Evolutionary conservation across 2,888 invertebrate genomes (phyloP).

Genomic region (Thumatha senex): DNA sequence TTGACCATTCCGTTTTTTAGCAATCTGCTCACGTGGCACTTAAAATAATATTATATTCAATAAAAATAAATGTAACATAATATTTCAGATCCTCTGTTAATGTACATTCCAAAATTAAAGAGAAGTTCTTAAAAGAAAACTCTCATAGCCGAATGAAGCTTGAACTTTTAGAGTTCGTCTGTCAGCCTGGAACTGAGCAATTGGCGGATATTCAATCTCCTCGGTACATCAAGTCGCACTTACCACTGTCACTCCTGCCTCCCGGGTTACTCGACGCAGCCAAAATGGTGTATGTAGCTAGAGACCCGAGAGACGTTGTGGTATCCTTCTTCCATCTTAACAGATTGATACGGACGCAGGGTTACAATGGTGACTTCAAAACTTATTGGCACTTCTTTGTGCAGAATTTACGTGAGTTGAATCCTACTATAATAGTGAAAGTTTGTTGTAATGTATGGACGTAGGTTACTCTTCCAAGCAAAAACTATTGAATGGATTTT

Average conservation of each 20-base stretch:
- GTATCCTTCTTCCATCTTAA: conserved; percentile 93
- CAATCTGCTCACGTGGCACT: too few relatives aligned
- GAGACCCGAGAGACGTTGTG: conserved; percentile 93
- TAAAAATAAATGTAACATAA: not conserved
- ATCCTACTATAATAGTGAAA: too few relatives aligned
- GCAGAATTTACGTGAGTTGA: conserved; percentile 84
- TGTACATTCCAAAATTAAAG: conserved; percentile 86
- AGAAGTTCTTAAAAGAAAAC: conserved; percentile 85
- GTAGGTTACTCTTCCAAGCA: too few relatives aligned
- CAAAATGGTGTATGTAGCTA: conserved; percentile 90
- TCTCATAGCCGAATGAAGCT: conserved; percentile 75
- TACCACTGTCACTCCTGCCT: conserved; percentile 89
- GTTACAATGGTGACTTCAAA: conserved; percentile 86
- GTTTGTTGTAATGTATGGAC: too few relatives aligned
- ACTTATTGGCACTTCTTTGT: conserved; percentile 89
- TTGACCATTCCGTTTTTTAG: too few relatives aligned
- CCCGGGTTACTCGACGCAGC: conserved; percentile 79
- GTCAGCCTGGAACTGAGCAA: conserved; percentile 85
- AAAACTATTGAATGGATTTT: too few relatives aligned
- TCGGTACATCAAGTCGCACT: conserved; percentile 85
- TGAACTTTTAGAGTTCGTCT: conserved; percentile 82
- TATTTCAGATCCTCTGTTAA: conserved; percentile 86
- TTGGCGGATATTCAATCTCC: conserved; percentile 52
- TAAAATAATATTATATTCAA: too few relatives aligned
- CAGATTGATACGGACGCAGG: conserved; percentile 87